phyloP scores from a whole-genome alignment of 2,888 invertebrate genomes.

The Uropetala carovei region DNA sequence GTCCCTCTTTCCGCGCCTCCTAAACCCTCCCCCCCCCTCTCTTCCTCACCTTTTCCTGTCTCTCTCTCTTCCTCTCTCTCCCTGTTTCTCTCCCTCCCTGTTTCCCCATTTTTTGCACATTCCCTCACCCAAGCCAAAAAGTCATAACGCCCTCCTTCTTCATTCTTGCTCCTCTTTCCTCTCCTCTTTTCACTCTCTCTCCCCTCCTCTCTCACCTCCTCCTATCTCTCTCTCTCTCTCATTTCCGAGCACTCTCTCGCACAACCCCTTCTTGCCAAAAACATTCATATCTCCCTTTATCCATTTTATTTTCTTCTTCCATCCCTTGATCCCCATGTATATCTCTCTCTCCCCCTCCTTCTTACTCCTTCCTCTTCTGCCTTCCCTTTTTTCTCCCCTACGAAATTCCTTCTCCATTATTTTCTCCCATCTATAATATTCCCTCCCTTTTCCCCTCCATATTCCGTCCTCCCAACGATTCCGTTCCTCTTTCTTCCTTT shows the following conservation, averaged over 20 bases:
- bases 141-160: background rate
- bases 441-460: background rate
- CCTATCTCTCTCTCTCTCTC: background rate
- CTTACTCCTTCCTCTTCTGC: background rate
- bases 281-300: too few species aligned
- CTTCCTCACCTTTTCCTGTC: background rate
- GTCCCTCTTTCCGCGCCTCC: conserved; percentile 45
- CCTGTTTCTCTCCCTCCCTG: conserved; percentile 66
- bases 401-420: background rate
- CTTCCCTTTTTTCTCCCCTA: too few species aligned
- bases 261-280: background rate
- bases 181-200: conserved; percentile 1
- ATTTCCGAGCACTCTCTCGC: background rate
- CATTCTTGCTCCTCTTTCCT: background rate
- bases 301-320: too few species aligned
- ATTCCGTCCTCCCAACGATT: background rate
- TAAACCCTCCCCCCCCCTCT: background rate
- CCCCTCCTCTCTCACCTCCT: background rate
- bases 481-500: background rate
- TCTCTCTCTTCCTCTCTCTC: conserved; percentile 68
- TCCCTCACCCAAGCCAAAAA: conserved; percentile 24
- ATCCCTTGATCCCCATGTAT: too few species aligned
- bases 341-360: background rate
- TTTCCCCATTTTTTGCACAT: conserved; percentile 25
- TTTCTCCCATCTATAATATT: conserved; percentile 3